These are phyloP conservation scores for Zygothrica quintamaculata DNA, from an alignment of 2,888 invertebrate genomes.

Conservation along the genomic window DNA sequence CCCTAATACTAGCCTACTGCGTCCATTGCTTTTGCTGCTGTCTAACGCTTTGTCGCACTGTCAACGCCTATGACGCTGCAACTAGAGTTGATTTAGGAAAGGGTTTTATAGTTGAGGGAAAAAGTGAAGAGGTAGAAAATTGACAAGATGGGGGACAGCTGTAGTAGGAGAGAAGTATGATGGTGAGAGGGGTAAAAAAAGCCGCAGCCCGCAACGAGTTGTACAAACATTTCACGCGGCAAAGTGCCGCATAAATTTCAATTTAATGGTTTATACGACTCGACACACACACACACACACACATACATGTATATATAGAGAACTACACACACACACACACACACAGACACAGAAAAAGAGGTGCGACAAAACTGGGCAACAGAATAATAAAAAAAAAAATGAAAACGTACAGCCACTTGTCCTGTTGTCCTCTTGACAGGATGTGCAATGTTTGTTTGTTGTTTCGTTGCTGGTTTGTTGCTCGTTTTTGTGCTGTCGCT, in stretches of 20 bases:
- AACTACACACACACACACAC: constrained; percentile 1
- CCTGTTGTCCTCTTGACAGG: constrained; percentile 36
- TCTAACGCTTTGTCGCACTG: constrained; percentile 77
- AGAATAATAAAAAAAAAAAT: too few relatives aligned
- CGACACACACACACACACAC: constrained; percentile 39
- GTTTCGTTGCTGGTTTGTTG: constrained; percentile 21
- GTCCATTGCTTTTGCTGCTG: constrained; percentile 59
- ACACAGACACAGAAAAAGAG: constrained; percentile 51
- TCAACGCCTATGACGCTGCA: constrained; percentile 64
- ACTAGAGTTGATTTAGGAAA: constrained; percentile 33
- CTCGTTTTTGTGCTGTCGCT: constrained; percentile 40
- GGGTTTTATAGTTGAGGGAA: constrained; percentile 7
- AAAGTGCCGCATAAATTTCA: constrained; percentile 79
- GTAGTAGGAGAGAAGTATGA: background rate
- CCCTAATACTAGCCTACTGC: constrained; percentile 12
- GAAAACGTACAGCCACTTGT: constrained; percentile 10
- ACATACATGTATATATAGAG: too few relatives aligned
- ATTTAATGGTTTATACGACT: constrained; percentile 70
- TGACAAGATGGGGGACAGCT: too few relatives aligned
- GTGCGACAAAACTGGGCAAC: constrained; percentile 69
- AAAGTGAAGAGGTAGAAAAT: too few relatives aligned
- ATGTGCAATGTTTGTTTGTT: constrained; percentile 71
- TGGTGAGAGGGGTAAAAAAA: constrained; percentile 21
- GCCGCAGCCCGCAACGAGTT: constrained; percentile 79
- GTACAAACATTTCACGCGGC: constrained; percentile 79